These are phyloP conservation scores for Onychomys arenicola DNA, from an alignment of 2,797 vertebrate species.

Conservation along the genomic window DNA sequence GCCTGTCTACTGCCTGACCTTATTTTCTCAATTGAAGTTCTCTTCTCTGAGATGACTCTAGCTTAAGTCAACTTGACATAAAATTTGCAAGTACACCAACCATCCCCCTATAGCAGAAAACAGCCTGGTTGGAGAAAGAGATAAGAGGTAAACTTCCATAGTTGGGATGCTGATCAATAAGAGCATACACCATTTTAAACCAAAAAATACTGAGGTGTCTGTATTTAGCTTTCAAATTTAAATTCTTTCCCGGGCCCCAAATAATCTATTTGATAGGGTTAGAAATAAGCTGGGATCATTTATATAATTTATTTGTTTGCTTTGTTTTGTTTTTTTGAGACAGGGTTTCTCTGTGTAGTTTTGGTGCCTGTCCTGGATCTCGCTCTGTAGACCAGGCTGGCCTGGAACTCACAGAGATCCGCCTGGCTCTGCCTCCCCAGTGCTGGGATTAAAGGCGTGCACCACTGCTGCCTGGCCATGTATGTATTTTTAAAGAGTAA, in stretches of 20 bases:
- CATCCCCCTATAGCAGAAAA: background rate
- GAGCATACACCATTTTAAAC: background rate
- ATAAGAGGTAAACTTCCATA: background rate
- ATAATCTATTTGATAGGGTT: background rate
- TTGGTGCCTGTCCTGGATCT: too few relatives aligned
- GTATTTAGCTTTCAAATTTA: slow-evolving; percentile 10
- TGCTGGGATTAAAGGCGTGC: too few relatives aligned
- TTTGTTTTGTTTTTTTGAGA: too few relatives aligned
- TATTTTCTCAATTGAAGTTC: background rate
- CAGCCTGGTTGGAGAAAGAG: background rate
- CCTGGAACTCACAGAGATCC: too few relatives aligned
- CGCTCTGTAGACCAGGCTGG: too few relatives aligned
- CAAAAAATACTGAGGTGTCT: background rate
- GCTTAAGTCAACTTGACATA: background rate
- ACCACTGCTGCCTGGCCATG: too few relatives aligned
- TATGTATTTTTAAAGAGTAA: background rate
- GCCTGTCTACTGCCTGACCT: background rate
- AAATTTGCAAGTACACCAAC: background rate
- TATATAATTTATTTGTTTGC: background rate
- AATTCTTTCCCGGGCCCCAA: background rate
- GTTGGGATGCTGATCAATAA: slow-evolving; percentile 13
- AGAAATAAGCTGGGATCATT: slow-evolving; percentile 1
- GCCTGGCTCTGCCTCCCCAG: too few relatives aligned
- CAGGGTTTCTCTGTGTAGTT: too few relatives aligned
- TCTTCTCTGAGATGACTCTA: background rate